A percentile compares a stretch with the other conserved stretches of the same genome.
These are phyloP conservation scores for Callimorpha dominula DNA, from an alignment of 2,888 invertebrate genomes.

Conservation along the genomic window DNA sequence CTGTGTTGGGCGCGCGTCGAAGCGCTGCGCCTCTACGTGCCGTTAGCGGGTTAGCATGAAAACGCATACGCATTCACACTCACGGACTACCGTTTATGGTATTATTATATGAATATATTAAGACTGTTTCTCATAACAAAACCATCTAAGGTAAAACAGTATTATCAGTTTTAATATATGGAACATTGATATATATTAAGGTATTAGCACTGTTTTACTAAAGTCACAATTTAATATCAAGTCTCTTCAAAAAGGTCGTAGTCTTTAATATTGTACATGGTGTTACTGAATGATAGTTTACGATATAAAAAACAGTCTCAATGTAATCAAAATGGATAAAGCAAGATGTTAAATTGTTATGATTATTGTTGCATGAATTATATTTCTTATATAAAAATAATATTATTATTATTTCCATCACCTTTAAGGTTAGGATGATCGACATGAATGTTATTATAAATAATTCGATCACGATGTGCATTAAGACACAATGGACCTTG, in stretches of 20 bases:
- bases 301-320: conserved; percentile 43
- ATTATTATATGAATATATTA: conserved; percentile 45
- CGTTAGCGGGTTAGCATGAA: conserved; percentile 87
- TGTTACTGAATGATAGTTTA: conserved; percentile 13
- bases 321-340: conserved; percentile 57
- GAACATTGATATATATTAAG: background rate
- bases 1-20: conserved; percentile 86
- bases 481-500: conserved; percentile 43
- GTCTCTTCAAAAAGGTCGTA: too few species aligned
- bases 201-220: too few species aligned
- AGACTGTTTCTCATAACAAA: conserved; percentile 38
- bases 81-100: conserved; percentile 64
- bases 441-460: conserved; percentile 30
- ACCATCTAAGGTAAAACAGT: background rate
- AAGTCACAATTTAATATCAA: too few species aligned
- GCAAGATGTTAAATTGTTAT: conserved; percentile 64
- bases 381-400: conserved; percentile 32
- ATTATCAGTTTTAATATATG: background rate
- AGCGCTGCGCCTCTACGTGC: conserved; percentile 83
- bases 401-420: conserved; percentile 48
- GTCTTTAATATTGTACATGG: too few species aligned
- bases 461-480: conserved; percentile 48
- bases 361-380: conserved; percentile 53
- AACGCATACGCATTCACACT: conserved; percentile 83
- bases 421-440: conserved; percentile 55